Evolutionary conservation across 2,797 vertebrate genomes (phyloP), one percentile per base, ranked within the genome.

Genomic region (Pseudochirops corinnae): DNA sequence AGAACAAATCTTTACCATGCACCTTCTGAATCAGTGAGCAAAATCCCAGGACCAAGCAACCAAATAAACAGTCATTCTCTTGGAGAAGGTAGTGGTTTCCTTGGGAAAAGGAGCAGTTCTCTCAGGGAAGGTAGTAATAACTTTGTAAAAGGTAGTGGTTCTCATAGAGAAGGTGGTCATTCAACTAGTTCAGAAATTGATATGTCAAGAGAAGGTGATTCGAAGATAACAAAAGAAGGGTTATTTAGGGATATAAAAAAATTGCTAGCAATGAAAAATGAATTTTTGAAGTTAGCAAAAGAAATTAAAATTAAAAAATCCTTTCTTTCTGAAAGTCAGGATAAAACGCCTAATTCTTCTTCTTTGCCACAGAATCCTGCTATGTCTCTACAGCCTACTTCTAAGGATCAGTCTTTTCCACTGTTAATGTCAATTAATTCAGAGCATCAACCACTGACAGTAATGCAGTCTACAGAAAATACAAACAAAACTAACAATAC

Each of bases 231-330:
- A 55, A 98, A 97, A 94, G 98, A 98, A 57, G 98, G 92, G 52
- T 95, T 98, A 67, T 96, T 90, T 31, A 96, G 96, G 60, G 98
- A 99, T 97, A 95, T 98, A 94, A 94, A 97, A 94, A 98, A 55
- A 31, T 93, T 99, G 74, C 14, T 96, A 1, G 6, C 24, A 96
- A 97, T 98, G 52, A 98, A 97, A 97, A 98, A 74, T 53, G 98
- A 95, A 31, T 97, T 97, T 56, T 91, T 92, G 24, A 95, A 98
- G 53, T 95, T 99, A 96, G 97, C 98, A 94, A 98, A n/a, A 3
- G 91, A 98, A 94, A 96, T 98, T 97, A 93, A 90, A 91, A 98
- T 98, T 56, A 98, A 52, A 95, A 91, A 92, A 92, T 90, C 82
- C 98, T 13, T 92, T 98, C 62, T 94, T 60, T 94, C 96, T 96